Evolutionary conservation across 2,113 vertebrate genomes (phyloP), one percentile per base, ranked within the genome.

Genomic region (Girardinichthys multiradiatus): DNA sequence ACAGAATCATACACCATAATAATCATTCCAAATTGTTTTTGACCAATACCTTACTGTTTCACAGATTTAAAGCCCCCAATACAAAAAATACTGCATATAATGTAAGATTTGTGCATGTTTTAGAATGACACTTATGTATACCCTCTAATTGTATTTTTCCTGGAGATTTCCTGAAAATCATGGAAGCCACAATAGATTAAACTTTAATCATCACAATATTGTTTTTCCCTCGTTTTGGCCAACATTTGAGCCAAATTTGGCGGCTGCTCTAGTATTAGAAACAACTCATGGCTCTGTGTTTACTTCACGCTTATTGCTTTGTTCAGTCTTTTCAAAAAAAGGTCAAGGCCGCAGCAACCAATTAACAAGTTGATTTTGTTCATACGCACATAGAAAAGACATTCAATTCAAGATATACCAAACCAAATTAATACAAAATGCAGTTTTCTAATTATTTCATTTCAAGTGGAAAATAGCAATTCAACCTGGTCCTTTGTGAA

Each of bases 241-340:
- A 59, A 26, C 13, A 48, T 73, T 31, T 4, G 13, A 17, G 10
- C n/a, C 11, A 12, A 54, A 54, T 77, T 77, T 72, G 24, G 68
- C 33, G 80, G n/a, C 59, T 45, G 33, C 70, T 73, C 31, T 28
- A 73, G 31, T 27, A 68, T 71, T 2, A 19, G 54, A 70, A n/a
- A 69, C 48, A 72, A 26, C 4, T n/a, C 30, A 24, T 68, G 54
- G 42, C 12, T 77, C 26, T 60, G 29, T 70, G 70, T 77, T 79
- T 35, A 45, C 42, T 45, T 45, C 15, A 45, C 42, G 19, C 42
- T 65, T 48, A 67, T 62, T 81, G 59, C 66, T 68, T 73, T 31
- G 42, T 58, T 74, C 69, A 74, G 31, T 48, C 4, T 70, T 81
- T 68, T 65, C 42, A 81, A 61, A 27, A 65, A 76, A 83, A 85